Evolutionary conservation across 2,113 vertebrate genomes (phyloP), one percentile per base, ranked within the genome.

Genomic region (Pterophyllum scalare): DNA sequence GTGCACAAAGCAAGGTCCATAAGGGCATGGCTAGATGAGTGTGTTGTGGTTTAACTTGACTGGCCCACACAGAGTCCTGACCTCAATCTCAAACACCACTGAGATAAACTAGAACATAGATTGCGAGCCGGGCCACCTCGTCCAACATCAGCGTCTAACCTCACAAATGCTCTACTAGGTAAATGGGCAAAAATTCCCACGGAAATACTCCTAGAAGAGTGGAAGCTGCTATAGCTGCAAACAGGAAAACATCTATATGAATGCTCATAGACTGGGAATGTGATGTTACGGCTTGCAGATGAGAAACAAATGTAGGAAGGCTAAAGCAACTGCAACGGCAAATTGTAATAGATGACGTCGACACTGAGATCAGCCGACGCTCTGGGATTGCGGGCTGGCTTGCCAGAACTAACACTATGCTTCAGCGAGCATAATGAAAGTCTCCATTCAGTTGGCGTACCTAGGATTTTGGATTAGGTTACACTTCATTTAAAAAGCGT

Each of bases 311-410:
- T 7, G 22, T 2, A 3, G 17, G 2, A 7, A 52, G 28, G 17
- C 26, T 70, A 24, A 70, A 70, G 40, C 40, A 7, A 6, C 40
- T 28, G 26, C 26, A 26, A 19, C 46, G 22, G 22, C 22, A 46
- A 40, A 43, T 26, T 26, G 2, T 17, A 24, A 46, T 15, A 14
- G 43, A 5, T 26, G 62, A 40, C 43, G 14, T 64, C 0, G 13
- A 38, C 35, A 24, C 2, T 3, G 14, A 15, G 61, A 65, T 65
- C 62, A 67, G 64, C n/a, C 15, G 35, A 38, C 10, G 62, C 35
- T 40, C 0, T 0, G 2, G n/a, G 13, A 40, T 40, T 15, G 35
- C 40, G n/a, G 61, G 35, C 61, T 9, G 13, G 15, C 35, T 43
- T 24, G 62, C 40, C 62, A 24, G 22, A 67, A 2, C 14, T 17